Percentiles rank a stretch among this genome's conserved stretches.
These are phyloP conservation scores for Eupithecia vulgata DNA, from an alignment of 2,888 invertebrate species.

Conservation along the genomic window DNA sequence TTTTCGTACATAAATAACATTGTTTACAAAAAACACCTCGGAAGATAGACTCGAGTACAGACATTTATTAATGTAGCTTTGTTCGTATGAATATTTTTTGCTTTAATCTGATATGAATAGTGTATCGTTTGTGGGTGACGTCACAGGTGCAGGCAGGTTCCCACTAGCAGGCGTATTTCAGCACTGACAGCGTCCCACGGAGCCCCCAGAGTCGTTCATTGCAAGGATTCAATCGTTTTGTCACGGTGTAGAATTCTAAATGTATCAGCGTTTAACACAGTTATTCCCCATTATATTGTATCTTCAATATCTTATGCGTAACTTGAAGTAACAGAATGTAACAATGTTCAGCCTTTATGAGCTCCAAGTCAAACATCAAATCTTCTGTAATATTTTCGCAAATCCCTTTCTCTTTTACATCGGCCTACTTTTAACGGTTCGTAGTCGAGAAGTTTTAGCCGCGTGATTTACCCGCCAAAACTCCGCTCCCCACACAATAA, in stretches of 20 bases:
- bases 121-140: constrained; percentile 18
- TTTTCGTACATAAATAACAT: too few species aligned
- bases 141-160: constrained; percentile 19
- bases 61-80: too few species aligned
- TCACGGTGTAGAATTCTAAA: background rate
- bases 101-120: background rate
- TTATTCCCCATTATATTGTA: background rate
- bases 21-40: too few species aligned
- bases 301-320: background rate
- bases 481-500: constrained; percentile 29
- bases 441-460: constrained; percentile 16
- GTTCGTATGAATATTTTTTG: too few species aligned
- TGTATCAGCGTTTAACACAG: background rate
- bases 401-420: constrained; percentile 9
- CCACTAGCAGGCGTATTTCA: constrained; percentile 31
- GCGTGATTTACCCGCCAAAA: constrained; percentile 12
- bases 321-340: background rate
- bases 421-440: background rate
- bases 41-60: too few species aligned
- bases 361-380: constrained; percentile 7
- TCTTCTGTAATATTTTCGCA: background rate
- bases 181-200: constrained; percentile 11
- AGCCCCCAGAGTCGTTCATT: background rate
- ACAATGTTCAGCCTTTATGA: constrained; percentile 1
- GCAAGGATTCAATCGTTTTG: background rate